phyloP scores from a whole-genome alignment of 2,888 invertebrate species.

The Morpho achilles region DNA sequence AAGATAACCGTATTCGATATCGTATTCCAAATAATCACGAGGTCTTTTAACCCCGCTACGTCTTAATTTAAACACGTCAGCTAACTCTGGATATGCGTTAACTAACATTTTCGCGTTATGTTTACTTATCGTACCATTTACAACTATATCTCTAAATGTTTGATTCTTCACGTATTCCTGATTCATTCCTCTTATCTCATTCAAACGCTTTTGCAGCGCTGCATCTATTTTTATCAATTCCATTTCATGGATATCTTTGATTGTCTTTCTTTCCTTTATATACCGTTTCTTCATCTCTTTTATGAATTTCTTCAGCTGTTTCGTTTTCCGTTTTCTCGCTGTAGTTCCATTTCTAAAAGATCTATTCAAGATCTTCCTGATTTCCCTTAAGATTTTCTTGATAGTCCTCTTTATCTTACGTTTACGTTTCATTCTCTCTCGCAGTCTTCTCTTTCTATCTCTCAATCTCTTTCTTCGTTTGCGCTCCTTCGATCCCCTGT shows the following conservation, averaged over 20 bases:
- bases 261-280: constrained; percentile 48
- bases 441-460: constrained; percentile 36
- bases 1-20: constrained; percentile 56
- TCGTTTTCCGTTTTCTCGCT: constrained; percentile 51
- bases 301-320: constrained; percentile 55
- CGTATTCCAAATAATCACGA: constrained; percentile 46
- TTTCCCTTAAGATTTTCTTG: constrained; percentile 46
- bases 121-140: constrained; percentile 49
- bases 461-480: constrained; percentile 25
- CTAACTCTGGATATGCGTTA: constrained; percentile 52
- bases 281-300: constrained; percentile 53
- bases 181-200: constrained; percentile 45
- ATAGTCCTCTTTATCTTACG: constrained; percentile 51
- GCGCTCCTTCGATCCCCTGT: constrained; percentile 34
- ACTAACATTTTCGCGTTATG: constrained; percentile 41
- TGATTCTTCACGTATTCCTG: constrained; percentile 43
- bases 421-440: constrained; percentile 43
- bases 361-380: constrained; percentile 48
- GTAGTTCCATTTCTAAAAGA: constrained; percentile 50
- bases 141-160: constrained; percentile 53
- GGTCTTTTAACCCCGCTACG: constrained; percentile 23
- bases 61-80: constrained; percentile 31
- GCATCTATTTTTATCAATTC: constrained; percentile 50
- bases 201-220: constrained; percentile 37
- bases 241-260: constrained; percentile 50